These are phyloP conservation scores for Helleia helle DNA, from an alignment of 2,888 invertebrate species.

Conservation along the genomic window DNA sequence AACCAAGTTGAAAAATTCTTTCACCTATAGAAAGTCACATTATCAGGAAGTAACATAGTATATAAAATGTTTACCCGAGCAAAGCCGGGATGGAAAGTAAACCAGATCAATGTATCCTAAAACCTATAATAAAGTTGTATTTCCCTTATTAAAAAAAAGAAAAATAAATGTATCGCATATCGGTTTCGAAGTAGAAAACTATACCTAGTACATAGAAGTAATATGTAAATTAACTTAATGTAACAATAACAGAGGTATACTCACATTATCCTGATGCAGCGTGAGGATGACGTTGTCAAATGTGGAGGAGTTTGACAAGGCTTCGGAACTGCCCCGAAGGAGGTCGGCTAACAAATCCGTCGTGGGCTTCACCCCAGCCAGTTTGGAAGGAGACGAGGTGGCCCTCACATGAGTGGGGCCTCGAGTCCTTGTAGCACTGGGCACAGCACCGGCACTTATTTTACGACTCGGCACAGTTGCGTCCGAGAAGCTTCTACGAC, in stretches of 20 bases:
- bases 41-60: too few relatives aligned
- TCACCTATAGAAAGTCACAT: too few relatives aligned
- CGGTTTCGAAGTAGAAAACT: too few relatives aligned
- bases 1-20: too few relatives aligned
- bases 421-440: slow-evolving; percentile 49
- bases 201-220: too few relatives aligned
- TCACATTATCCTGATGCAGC: slow-evolving; percentile 66
- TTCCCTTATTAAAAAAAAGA: too few relatives aligned
- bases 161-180: too few relatives aligned
- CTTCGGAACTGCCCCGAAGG: slow-evolving; percentile 85
- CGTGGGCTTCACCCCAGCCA: slow-evolving; percentile 74
- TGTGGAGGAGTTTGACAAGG: slow-evolving; percentile 75
- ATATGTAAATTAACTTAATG: too few relatives aligned
- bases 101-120: too few relatives aligned
- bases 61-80: too few relatives aligned
- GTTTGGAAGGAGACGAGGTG: slow-evolving; percentile 85
- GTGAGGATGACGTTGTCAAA: slow-evolving; percentile 69
- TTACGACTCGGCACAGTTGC: slow-evolving; percentile 74
- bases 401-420: slow-evolving; percentile 81
- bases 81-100: too few relatives aligned
- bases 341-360: slow-evolving; percentile 83
- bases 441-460: slow-evolving; percentile 73
- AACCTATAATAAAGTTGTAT: too few relatives aligned
- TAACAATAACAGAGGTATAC: slow-evolving; percentile 28
- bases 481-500: slow-evolving; percentile 59